Conservation (phyloP, 2,797 vertebrate genomes). For the Rhinogobio ventralis region DNA sequence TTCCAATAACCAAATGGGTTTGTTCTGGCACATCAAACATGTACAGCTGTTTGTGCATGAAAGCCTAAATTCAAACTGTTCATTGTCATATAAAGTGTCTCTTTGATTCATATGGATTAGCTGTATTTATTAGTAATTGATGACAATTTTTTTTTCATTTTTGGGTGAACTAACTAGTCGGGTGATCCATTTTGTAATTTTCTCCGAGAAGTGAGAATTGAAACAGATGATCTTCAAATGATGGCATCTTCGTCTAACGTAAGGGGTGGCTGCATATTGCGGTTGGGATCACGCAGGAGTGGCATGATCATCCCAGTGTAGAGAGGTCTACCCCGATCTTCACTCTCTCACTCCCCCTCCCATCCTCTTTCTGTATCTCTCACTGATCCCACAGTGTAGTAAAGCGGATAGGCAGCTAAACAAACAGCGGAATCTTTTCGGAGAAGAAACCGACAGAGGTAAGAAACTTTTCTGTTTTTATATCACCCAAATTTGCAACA, state of each 20-base stretch:
- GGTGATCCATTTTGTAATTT: background rate
- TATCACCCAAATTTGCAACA: background rate
- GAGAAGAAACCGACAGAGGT: constrained; percentile 39
- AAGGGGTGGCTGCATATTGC: constrained; percentile 10
- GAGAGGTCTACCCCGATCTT: constrained; percentile 33
- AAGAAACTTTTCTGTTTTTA: constrained; percentile 30
- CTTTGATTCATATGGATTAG: background rate
- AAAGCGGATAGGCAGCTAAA: constrained; percentile 47
- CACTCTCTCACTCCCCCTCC: constrained; percentile 27
- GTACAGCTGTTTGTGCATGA: background rate
- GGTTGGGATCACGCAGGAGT: constrained; percentile 31
- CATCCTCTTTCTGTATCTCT: constrained; percentile 39
- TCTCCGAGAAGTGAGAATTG: background rate
- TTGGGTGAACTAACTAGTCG: background rate
- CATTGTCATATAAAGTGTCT: background rate
- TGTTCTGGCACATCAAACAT: background rate
- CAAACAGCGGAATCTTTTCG: constrained; percentile 43
- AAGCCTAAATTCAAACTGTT: background rate
- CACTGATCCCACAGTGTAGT: constrained; percentile 48
- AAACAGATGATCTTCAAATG: background rate
- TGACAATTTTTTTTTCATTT: background rate
- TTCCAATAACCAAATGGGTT: background rate
- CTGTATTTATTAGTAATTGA: background rate
- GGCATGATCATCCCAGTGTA: constrained; percentile 24
- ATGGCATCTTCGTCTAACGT: background rate